Percentiles rank a stretch among this genome's conserved stretches.
Conservation (phyloP, 1,140 invertebrate genomes). For the Luehdorfia chinensis region DNA sequence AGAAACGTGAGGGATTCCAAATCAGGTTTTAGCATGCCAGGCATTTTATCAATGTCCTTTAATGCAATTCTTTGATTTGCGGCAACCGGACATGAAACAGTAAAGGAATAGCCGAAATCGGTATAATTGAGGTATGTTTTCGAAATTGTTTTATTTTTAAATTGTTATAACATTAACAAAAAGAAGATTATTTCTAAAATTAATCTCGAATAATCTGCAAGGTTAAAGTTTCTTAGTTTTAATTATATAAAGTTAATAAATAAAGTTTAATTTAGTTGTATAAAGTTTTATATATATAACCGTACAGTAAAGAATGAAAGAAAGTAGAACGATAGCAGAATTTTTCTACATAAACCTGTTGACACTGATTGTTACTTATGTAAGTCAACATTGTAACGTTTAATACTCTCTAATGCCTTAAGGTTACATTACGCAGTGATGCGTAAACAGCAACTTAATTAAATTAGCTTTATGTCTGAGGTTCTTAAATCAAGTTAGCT, state of each 20-base stretch:
- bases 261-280: too few relatives aligned
- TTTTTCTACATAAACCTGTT: too few relatives aligned
- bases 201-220: too few relatives aligned
- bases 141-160: constrained; percentile 4
- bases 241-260: too few relatives aligned
- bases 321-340: too few relatives aligned
- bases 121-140: not conserved
- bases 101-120: constrained; percentile 3
- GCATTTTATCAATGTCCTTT: constrained; percentile 11
- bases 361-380: too few relatives aligned
- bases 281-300: too few relatives aligned
- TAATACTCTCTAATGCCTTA: constrained; percentile 13
- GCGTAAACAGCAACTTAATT: constrained; percentile 6
- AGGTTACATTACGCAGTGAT: constrained; percentile 12
- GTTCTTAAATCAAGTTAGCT: constrained; percentile 15
- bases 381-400: constrained; percentile 6
- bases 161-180: too few relatives aligned
- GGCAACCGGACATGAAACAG: not conserved
- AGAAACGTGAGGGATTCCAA: constrained; percentile 10
- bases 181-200: too few relatives aligned
- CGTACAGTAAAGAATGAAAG: too few relatives aligned
- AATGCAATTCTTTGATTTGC: constrained; percentile 1
- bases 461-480: constrained; percentile 11
- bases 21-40: not conserved
- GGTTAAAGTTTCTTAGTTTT: too few relatives aligned